A percentile compares a stretch with the other conserved stretches of the same genome.
phyloP scores from a whole-genome alignment of 2,797 vertebrate genomes.

The Lerista edwardsae region DNA sequence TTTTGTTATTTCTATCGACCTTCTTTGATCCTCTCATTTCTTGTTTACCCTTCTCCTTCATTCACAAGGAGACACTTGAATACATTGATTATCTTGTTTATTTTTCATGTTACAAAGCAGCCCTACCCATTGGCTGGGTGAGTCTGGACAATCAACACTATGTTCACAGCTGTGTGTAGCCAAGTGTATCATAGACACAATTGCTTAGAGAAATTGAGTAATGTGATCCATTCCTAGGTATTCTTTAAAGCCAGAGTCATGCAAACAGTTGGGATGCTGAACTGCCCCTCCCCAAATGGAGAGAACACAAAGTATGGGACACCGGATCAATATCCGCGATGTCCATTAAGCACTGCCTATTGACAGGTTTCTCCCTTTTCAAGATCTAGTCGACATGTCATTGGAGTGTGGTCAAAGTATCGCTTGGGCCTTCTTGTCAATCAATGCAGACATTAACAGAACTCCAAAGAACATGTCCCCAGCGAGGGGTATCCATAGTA shows the following conservation, averaged over 20 bases:
- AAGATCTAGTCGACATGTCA: conserved; percentile 17
- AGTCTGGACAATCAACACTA: neutral
- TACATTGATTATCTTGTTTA: neutral
- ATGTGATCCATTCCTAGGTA: neutral
- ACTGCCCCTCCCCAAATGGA: neutral
- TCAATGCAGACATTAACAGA: conserved; percentile 28
- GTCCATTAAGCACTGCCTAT: neutral
- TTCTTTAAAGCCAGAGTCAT: conserved; percentile 13
- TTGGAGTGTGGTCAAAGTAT: conserved; percentile 14
- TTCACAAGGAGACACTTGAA: neutral
- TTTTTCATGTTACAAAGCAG: neutral
- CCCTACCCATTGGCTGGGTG: neutral
- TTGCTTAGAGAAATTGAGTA: neutral
- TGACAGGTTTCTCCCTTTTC: conserved; percentile 10
- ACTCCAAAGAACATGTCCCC: conserved; percentile 16
- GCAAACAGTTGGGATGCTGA: neutral
- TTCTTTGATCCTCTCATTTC: neutral
- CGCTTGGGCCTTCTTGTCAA: conserved; percentile 21
- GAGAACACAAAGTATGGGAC: neutral
- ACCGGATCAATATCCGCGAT: neutral
- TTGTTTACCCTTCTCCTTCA: neutral
- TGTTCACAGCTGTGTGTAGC: neutral
- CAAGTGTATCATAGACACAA: neutral
- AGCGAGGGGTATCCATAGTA: conserved; percentile 20
- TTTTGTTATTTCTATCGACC: neutral